Percentiles rank a stretch among this genome's conserved stretches.
These are phyloP conservation scores for Cherax destructor DNA, from an alignment of 1,140 invertebrate genomes.

Conservation along the genomic window DNA sequence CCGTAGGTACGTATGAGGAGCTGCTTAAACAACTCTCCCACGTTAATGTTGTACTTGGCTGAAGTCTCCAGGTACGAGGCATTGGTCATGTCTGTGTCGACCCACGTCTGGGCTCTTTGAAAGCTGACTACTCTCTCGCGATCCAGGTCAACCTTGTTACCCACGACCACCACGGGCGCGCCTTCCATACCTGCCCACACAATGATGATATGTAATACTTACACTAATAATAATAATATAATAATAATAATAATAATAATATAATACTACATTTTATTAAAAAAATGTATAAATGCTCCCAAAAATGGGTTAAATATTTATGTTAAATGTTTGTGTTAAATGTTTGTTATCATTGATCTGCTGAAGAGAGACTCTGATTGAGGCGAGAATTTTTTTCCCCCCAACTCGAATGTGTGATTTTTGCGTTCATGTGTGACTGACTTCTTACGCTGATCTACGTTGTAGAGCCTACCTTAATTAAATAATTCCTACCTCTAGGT, in stretches of 20 bases:
- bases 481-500: no score
- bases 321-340: no score
- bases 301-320: no score
- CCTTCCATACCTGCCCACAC: conserved; percentile 40
- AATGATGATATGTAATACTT: neutral
- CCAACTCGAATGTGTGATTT: no score
- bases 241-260: neutral
- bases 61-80: conserved; percentile 74
- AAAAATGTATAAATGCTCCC: no score
- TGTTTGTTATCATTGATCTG: no score
- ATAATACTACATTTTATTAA: no score
- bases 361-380: no score
- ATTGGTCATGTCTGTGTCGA: conserved; percentile 65
- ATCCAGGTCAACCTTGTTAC: conserved; percentile 72
- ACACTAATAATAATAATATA: neutral
- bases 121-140: conserved; percentile 70
- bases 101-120: conserved; percentile 70
- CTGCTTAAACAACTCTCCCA: conserved; percentile 73
- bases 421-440: no score
- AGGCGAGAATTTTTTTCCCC: no score
- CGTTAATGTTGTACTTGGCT: conserved; percentile 74
- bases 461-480: no score
- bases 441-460: no score
- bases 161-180: conserved; percentile 67
- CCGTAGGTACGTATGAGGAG: conserved; percentile 72